These are phyloP conservation scores for Halcyon smyrnensis DNA, from an alignment of 2,797 vertebrate species.

Conservation along the genomic window DNA sequence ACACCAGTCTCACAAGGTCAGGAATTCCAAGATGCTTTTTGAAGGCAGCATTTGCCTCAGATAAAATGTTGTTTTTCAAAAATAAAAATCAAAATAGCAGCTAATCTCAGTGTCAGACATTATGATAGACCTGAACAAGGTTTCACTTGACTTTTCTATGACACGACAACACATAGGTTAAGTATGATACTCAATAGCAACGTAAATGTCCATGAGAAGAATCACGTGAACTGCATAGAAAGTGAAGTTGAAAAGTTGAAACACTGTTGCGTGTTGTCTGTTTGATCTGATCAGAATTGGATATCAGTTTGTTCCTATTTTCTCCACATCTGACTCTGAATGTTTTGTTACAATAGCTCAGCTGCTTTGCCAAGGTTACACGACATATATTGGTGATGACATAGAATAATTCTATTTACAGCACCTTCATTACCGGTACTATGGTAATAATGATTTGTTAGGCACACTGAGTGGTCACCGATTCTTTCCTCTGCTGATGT, in stretches of 20 bases:
- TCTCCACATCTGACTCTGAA: conserved; percentile 32
- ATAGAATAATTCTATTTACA: conserved; percentile 70
- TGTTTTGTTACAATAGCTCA: conserved; percentile 53
- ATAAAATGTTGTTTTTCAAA: neutral
- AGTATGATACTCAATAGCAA: neutral
- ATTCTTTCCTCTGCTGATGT: conserved; percentile 57
- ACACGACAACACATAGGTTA: neutral
- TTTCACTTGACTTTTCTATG: neutral
- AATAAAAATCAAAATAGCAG: conserved; percentile 42
- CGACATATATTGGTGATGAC: conserved; percentile 53
- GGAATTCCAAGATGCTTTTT: conserved; percentile 30
- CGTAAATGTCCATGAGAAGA: neutral
- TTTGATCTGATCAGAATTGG: conserved; percentile 13
- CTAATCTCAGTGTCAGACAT: conserved; percentile 20
- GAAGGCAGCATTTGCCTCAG: conserved; percentile 39
- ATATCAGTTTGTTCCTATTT: conserved; percentile 2
- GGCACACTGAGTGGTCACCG: conserved; percentile 71
- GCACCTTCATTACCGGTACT: conserved; percentile 75
- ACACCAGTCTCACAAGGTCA: neutral
- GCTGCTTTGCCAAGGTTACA: conserved; percentile 59
- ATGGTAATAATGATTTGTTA: conserved; percentile 70
- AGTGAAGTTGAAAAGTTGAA: neutral
- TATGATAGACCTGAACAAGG: neutral
- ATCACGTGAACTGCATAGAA: neutral
- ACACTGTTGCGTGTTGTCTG: neutral